These are phyloP conservation scores for Microcebus tavaratra DNA, from an alignment of 2,113 vertebrate genomes.

Conservation along the genomic window DNA sequence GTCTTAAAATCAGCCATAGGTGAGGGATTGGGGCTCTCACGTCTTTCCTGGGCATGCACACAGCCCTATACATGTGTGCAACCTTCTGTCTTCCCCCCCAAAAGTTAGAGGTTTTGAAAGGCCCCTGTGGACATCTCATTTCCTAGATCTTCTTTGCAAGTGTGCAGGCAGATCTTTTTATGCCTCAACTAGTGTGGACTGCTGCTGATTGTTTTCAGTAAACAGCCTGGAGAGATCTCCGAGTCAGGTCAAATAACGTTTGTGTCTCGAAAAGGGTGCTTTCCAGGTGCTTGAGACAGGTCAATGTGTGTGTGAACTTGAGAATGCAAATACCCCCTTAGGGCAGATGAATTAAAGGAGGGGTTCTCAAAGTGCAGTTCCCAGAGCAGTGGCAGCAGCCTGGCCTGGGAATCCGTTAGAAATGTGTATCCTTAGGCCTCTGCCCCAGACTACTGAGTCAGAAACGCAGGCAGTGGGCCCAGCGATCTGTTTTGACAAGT, in stretches of 20 bases:
- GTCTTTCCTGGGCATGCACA: neutral
- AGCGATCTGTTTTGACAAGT: neutral
- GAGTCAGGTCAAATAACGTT: neutral
- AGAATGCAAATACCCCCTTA: neutral
- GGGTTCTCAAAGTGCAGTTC: neutral
- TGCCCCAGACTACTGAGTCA: neutral
- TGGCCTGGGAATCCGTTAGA: neutral
- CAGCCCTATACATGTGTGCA: neutral
- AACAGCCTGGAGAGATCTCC: neutral
- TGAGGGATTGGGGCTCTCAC: neutral
- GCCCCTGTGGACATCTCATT: neutral
- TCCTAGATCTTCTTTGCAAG: neutral
- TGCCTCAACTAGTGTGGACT: neutral
- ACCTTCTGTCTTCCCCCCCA: neutral
- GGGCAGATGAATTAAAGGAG: neutral
- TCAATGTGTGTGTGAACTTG: neutral
- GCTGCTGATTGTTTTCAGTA: neutral
- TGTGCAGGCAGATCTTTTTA: neutral
- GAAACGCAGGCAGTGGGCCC: neutral
- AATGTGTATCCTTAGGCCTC: neutral
- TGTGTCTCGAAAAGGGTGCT: neutral
- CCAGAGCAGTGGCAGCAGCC: neutral
- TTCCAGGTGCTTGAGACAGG: neutral
- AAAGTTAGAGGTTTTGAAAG: neutral
- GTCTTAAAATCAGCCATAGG: neutral